These are phyloP conservation scores for Perognathus longimembris DNA, from an alignment of 2,113 vertebrate species.

Conservation along the genomic window DNA sequence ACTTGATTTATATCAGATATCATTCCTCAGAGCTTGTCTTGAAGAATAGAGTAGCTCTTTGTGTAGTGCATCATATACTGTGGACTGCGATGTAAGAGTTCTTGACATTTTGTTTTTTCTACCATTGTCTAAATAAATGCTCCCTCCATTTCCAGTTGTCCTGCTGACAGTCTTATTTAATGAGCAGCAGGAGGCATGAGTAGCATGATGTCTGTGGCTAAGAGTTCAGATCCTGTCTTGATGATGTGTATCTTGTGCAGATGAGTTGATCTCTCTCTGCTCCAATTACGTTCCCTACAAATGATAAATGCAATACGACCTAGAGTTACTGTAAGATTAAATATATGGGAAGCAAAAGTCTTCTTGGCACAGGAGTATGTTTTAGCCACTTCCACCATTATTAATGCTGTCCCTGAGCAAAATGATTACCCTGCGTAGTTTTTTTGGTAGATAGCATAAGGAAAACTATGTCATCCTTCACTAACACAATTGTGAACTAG, in stretches of 20 bases:
- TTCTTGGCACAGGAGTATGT: neutral
- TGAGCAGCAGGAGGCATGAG: neutral
- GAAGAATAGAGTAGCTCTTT: neutral
- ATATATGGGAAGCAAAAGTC: neutral
- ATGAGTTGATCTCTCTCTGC: neutral
- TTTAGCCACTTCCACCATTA: neutral
- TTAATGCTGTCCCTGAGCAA: neutral
- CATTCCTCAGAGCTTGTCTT: slow-evolving; percentile 25
- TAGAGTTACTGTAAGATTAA: neutral
- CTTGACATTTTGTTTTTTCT: neutral
- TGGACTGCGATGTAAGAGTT: slow-evolving; percentile 14
- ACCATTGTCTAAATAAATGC: neutral
- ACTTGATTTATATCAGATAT: neutral
- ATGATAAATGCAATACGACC: neutral
- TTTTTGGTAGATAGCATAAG: neutral
- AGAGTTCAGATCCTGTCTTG: slow-evolving; percentile 6
- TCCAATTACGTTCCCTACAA: neutral
- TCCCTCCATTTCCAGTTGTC: neutral
- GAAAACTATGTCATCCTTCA: neutral
- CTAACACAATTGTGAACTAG: neutral
- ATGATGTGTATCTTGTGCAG: neutral
- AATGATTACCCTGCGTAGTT: neutral
- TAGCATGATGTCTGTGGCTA: neutral
- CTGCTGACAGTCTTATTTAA: neutral
- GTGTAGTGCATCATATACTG: neutral